A percentile compares a stretch with the other conserved stretches of the same genome.
phyloP scores from a whole-genome alignment of 64 coral and sea anemone species.

The Platygyra sinensis region DNA sequence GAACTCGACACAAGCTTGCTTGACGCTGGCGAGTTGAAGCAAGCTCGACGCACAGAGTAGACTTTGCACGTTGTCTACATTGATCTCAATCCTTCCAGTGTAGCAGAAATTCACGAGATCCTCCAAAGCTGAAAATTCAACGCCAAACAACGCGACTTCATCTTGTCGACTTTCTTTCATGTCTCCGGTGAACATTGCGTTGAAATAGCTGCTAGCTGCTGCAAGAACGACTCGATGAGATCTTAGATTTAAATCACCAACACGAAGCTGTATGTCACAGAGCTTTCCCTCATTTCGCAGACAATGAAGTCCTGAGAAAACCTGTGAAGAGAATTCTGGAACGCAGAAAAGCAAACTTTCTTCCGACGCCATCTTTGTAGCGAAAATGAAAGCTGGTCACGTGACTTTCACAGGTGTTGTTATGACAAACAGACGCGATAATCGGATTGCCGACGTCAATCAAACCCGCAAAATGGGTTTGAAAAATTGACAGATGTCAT shows the following conservation, averaged over 20 bases:
- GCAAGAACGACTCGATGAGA: conserved; percentile 95
- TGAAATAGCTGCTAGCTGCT: conserved; percentile 90
- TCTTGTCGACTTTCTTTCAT: conserved; percentile 88
- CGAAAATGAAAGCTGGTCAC: conserved; percentile 35
- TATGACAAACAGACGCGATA: conserved; percentile 29
- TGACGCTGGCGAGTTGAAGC: conserved; percentile 82
- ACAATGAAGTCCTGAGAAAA: conserved; percentile 74
- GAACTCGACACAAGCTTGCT: conserved; percentile 95
- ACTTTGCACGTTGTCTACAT: conserved; percentile 89
- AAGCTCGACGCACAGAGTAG: conserved; percentile 86
- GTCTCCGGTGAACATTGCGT: conserved; percentile 96
- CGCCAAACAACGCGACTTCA: conserved; percentile 76
- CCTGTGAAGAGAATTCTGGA: conserved; percentile 83
- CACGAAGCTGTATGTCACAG: conserved; percentile 82
- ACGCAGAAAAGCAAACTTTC: conserved; percentile 90
- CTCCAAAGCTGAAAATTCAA: conserved; percentile 94
- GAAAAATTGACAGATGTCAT: conserved; percentile 3
- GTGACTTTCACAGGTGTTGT: conserved; percentile 47
- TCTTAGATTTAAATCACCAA: conserved; percentile 65
- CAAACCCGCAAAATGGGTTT: neutral
- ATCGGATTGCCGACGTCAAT: neutral
- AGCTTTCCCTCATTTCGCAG: conserved; percentile 81
- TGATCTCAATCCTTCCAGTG: conserved; percentile 93
- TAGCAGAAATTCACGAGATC: conserved; percentile 96
- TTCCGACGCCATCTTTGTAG: conserved; percentile 84